Conservation (phyloP, 2,888 invertebrate genomes). For the Tenthredo scrophulariae region DNA sequence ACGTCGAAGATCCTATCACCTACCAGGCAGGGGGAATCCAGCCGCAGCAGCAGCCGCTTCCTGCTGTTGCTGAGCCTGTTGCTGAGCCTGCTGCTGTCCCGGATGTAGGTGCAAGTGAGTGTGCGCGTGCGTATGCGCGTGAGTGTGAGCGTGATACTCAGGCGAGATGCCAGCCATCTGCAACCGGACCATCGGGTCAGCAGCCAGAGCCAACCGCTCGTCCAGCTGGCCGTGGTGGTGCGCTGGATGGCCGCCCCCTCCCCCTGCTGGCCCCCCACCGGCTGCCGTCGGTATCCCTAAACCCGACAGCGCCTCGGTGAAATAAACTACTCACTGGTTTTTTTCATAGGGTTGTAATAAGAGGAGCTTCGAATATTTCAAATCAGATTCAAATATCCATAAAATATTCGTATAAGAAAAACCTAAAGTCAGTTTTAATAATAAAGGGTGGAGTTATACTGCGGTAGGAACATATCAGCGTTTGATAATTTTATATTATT, state of each 20-base stretch:
- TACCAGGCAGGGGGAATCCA: slow-evolving; percentile 79
- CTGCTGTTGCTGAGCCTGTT: slow-evolving; percentile 83
- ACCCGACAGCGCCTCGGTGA: slow-evolving; percentile 69
- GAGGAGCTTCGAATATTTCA: slow-evolving; percentile 17
- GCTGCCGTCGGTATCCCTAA: slow-evolving; percentile 77
- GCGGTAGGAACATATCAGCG: background rate
- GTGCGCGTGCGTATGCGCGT: slow-evolving; percentile 95
- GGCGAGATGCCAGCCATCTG: slow-evolving; percentile 95
- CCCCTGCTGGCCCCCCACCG: slow-evolving; percentile 78
- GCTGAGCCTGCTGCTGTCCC: slow-evolving; percentile 85
- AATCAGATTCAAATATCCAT: background rate
- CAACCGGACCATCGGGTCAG: slow-evolving; percentile 94
- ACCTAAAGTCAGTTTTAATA: background rate
- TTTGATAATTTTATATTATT: background rate
- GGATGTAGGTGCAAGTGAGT: slow-evolving; percentile 93
- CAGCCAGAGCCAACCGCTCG: slow-evolving; percentile 90
- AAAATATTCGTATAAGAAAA: background rate
- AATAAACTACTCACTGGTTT: slow-evolving; percentile 53
- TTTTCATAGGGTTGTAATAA: slow-evolving; percentile 34
- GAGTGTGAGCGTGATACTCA: slow-evolving; percentile 95
- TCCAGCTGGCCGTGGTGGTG: slow-evolving; percentile 84
- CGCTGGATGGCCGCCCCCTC: slow-evolving; percentile 80
- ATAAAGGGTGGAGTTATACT: background rate
- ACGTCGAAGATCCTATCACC: slow-evolving; percentile 67
- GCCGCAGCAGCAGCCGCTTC: slow-evolving; percentile 80